Evolutionary conservation across 2,888 invertebrate genomes (phyloP).

Genomic region (Scaptomyza cyrtandrae): DNA sequence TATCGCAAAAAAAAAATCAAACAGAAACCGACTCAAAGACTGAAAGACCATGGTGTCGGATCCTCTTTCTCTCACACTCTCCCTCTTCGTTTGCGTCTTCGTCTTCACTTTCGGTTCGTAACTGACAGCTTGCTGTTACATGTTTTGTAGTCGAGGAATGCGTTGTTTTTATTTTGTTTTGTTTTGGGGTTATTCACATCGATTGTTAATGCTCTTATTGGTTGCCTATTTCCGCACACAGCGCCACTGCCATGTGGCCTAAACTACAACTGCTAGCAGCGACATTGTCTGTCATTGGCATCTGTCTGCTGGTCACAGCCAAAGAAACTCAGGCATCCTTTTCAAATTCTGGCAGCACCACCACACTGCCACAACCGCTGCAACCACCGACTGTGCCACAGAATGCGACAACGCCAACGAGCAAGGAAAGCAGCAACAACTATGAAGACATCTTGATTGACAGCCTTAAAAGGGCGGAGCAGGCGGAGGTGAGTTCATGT

Average conservation of each 20-base stretch:
- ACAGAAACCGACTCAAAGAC: constrained; percentile 25
- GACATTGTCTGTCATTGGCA: constrained; percentile 68
- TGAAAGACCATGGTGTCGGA: constrained; percentile 4
- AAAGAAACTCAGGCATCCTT: constrained; percentile 31
- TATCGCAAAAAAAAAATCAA: constrained; percentile 41
- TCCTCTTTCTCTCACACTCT: neutral
- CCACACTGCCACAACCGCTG: constrained; percentile 57
- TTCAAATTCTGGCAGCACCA: constrained; percentile 29
- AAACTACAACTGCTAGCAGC: constrained; percentile 68
- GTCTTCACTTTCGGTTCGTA: neutral
- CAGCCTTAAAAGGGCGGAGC: constrained; percentile 39
- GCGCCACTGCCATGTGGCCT: constrained; percentile 77
- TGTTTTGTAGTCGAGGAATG: constrained; percentile 47
- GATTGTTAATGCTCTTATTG: constrained; percentile 32
- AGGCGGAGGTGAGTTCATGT: constrained; percentile 68
- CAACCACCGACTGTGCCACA: constrained; percentile 63
- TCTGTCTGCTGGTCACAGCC: constrained; percentile 67
- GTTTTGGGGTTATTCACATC: constrained; percentile 65
- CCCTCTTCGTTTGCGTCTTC: neutral
- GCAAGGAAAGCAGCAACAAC: constrained; percentile 46
- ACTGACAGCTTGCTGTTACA: constrained; percentile 51
- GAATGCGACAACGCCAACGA: constrained; percentile 75
- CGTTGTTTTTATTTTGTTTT: neutral
- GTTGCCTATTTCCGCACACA: constrained; percentile 43
- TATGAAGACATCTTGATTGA: constrained; percentile 33